phyloP scores from a whole-genome alignment of 2,888 invertebrate genomes.

The Rhaphigaster nebulosa region DNA sequence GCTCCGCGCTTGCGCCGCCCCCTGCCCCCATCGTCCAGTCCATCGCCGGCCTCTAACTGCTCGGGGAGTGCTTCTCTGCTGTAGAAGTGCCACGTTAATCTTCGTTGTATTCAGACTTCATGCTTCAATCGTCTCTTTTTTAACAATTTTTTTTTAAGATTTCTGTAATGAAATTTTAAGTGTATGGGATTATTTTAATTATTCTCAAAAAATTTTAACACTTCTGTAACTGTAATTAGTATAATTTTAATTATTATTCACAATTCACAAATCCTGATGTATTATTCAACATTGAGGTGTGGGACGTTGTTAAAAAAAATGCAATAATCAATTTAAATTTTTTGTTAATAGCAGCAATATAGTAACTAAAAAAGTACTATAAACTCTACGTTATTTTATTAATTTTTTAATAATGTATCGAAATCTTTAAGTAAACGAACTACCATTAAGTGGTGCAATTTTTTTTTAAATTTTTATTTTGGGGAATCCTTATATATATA shows the following conservation, averaged over 20 bases:
- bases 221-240: background rate
- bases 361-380: no score
- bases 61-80: background rate
- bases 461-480: no score
- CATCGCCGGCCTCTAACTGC: constrained; percentile 66
- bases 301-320: no score
- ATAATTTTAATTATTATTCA: background rate
- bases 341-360: background rate
- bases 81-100: background rate
- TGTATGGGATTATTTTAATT: no score
- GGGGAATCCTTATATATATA: no score
- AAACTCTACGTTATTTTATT: no score
- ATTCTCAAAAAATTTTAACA: background rate
- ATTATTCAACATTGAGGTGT: no score
- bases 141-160: background rate
- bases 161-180: background rate
- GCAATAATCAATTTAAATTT: background rate
- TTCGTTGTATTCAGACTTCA: background rate
- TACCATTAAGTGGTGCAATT: no score
- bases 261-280: no score
- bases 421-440: no score
- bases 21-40: constrained; percentile 67
- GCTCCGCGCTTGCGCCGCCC: constrained; percentile 24
- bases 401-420: no score
- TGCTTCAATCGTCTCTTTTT: background rate